phyloP scores from a whole-genome alignment of 1,140 invertebrate species.

The Branchinecta lynchi region DNA sequence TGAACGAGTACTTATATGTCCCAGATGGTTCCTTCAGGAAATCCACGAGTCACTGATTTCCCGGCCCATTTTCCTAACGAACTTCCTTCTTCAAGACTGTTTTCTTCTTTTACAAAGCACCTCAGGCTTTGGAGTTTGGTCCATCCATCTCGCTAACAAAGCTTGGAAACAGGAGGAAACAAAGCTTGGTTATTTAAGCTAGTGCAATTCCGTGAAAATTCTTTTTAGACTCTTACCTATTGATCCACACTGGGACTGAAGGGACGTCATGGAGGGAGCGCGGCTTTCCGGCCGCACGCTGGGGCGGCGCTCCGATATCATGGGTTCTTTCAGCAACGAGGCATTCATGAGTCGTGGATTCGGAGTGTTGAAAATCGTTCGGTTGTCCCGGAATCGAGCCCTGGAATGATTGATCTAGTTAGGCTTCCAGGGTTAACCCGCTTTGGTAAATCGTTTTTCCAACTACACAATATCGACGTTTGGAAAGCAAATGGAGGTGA shows the following conservation, averaged over 20 bases:
- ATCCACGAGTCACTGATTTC: too few species aligned
- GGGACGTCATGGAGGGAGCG: not conserved
- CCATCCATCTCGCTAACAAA: too few species aligned
- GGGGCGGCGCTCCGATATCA: not conserved
- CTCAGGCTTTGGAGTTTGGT: too few species aligned
- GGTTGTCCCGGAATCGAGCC: conserved; percentile 73
- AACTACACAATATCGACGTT: not conserved
- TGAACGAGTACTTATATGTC: too few species aligned
- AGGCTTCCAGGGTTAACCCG: not conserved
- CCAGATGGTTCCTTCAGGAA: too few species aligned
- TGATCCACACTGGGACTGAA: conserved; percentile 2
- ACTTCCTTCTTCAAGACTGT: too few species aligned
- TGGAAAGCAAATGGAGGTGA: conserved; percentile 13
- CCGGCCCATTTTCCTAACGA: too few species aligned
- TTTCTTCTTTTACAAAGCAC: too few species aligned
- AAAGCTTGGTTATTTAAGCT: too few species aligned
- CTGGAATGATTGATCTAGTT: conserved; percentile 36
- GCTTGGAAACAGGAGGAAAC: too few species aligned
- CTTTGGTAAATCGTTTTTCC: not conserved
- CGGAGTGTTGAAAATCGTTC: conserved; percentile 86
- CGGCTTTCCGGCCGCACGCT: not conserved
- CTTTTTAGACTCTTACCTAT: not conserved
- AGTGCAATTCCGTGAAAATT: too few species aligned
- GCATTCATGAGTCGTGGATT: conserved; percentile 41
- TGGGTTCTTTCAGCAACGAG: conserved; percentile 20